Evolutionary conservation across 2,888 invertebrate species (phyloP).

Genomic region (Dolichopus griseipennis): DNA sequence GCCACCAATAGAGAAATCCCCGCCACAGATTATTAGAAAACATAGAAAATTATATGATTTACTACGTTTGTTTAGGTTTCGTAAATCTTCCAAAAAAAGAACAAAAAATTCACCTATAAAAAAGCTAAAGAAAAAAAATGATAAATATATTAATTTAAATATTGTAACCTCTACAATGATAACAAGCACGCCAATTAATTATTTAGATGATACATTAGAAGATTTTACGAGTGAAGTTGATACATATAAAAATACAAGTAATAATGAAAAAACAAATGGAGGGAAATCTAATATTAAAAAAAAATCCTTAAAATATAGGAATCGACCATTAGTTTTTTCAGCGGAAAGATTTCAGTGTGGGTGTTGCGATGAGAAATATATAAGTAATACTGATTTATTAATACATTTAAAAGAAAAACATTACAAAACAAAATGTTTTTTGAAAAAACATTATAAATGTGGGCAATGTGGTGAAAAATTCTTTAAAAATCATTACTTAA

Average conservation of each 20-base stretch:
- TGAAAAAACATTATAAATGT: constrained; percentile 21
- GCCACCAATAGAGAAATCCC: constrained; percentile 16
- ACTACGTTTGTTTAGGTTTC: neutral
- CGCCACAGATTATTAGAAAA: constrained; percentile 12
- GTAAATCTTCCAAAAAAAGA: neutral
- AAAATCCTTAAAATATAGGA: constrained; percentile 3
- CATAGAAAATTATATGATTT: constrained; percentile 15
- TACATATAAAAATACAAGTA: neutral
- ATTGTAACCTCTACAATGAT: constrained; percentile 13
- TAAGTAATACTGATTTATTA: constrained; percentile 21
- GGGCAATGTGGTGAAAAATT: constrained; percentile 21
- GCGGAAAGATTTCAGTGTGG: constrained; percentile 23
- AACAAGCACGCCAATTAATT: constrained; percentile 23
- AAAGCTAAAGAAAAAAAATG: neutral
- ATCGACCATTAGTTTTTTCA: constrained; percentile 16
- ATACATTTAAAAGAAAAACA: constrained; percentile 19
- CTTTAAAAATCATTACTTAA: constrained; percentile 20
- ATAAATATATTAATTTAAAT: neutral
- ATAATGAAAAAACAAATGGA: neutral
- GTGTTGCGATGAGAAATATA: constrained; percentile 19
- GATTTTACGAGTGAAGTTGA: neutral
- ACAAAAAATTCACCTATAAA: neutral
- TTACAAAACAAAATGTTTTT: constrained; percentile 13
- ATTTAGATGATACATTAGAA: constrained; percentile 15
- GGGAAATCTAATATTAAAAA: neutral